Percentiles rank a stretch among this genome's conserved stretches.
These are phyloP conservation scores for Drosophila recens DNA, from an alignment of 2,888 invertebrate genomes.

Conservation along the genomic window DNA sequence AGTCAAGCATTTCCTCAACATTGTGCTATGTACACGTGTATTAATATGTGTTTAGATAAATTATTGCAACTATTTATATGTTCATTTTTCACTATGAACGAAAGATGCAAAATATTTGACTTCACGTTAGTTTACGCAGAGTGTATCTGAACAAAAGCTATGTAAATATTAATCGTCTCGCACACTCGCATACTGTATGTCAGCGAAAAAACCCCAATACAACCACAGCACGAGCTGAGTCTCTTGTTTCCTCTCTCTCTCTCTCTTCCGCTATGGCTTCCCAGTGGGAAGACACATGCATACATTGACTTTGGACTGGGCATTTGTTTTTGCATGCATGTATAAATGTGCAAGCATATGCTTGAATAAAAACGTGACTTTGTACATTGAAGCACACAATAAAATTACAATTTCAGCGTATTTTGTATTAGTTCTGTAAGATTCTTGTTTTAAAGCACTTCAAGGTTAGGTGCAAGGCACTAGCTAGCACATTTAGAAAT, in stretches of 20 bases:
- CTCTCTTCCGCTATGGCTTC: slow-evolving; percentile 25
- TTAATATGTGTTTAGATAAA: slow-evolving; percentile 16
- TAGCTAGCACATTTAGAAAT: neutral
- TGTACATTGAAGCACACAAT: neutral
- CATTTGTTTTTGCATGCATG: neutral
- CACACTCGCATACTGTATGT: slow-evolving; percentile 31
- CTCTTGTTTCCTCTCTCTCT: slow-evolving; percentile 40
- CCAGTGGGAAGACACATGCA: slow-evolving; percentile 21
- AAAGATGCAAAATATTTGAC: slow-evolving; percentile 34
- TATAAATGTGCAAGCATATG: neutral
- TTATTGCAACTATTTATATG: slow-evolving; percentile 26
- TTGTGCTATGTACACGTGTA: slow-evolving; percentile 12
- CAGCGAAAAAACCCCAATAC: slow-evolving; percentile 31
- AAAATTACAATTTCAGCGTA: neutral
- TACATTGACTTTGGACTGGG: neutral
- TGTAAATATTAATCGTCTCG: slow-evolving; percentile 37
- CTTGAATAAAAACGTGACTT: neutral
- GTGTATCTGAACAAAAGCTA: slow-evolving; percentile 57
- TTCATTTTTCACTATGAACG: slow-evolving; percentile 15
- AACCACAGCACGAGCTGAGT: slow-evolving; percentile 19
- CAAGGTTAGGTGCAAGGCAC: neutral
- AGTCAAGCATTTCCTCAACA: slow-evolving; percentile 25
- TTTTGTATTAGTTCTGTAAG: neutral
- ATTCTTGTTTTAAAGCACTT: neutral
- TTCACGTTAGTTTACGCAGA: slow-evolving; percentile 38